Evolutionary conservation across 2,113 vertebrate genomes (phyloP), one percentile per base, ranked within the genome.

Genomic region (Myrmecophaga tridactyla): DNA sequence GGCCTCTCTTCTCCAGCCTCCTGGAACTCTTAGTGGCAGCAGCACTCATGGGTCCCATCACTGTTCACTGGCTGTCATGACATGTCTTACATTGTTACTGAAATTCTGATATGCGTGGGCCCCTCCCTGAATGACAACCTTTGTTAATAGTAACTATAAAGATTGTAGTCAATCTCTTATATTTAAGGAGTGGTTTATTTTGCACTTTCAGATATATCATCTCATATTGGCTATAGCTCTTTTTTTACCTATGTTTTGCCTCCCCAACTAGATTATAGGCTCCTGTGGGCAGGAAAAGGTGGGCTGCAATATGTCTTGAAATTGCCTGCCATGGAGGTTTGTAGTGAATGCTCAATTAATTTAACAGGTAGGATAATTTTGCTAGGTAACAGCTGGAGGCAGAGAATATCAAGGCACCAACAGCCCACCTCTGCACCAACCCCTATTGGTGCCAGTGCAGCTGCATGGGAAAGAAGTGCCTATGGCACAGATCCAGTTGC

Each of bases 251-350:
- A 51, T 34, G 39, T 70, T 34, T 90, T 39, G 58, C 39, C 60
- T 94, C 29, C 62, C 34, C 46, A 83, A 1, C 43, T n/a, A 78
- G 82, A 72, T n/a, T 11, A 89, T 20, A 81, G 86, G 41, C 77
- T 60, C 91, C 63, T 94, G 53, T 65, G 75, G 56, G 70, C 78
- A 97, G 92, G 76, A 46, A 62, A 82, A 78, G 46, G 46, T 84
- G 6, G 48, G 73, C 31, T 51, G 60, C 10, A 56, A 23, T n/a
- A 56, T 43, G 20, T 69, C 43, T 73, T 72, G 63, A 78, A 82
- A 82, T 90, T 53, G 76, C 53, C 58, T 53, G 43, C 36, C 51
- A 72, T 1, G 2, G 56, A 51, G 85, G 48, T 92, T 81, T 36
- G 12, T 70, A 36, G 63, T 51, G 41, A 90, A 48, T 73, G 76